Conservation (phyloP, 2,888 invertebrate genomes). For the Willowsia nigromaculata region DNA sequence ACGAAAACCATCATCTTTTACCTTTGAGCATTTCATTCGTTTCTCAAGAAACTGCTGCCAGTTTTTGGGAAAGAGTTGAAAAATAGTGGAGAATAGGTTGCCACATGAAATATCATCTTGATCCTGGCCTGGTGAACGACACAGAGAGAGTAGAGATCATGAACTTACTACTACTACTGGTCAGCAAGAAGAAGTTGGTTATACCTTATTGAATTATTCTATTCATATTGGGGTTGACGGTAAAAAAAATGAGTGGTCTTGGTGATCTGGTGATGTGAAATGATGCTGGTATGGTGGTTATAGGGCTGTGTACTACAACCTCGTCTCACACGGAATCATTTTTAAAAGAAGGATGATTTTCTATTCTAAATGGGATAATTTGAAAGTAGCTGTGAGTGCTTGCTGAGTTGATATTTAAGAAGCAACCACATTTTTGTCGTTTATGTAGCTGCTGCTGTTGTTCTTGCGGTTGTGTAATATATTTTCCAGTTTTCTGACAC, state of each 20-base stretch:
- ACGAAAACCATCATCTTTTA: no score
- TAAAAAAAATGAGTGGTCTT: conserved; percentile 10
- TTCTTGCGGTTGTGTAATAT: conserved; percentile 27
- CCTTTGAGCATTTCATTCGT: no score
- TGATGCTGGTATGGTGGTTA: conserved; percentile 7
- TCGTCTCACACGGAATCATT: not conserved
- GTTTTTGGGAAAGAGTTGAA: conserved; percentile 30
- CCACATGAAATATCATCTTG: conserved; percentile 23
- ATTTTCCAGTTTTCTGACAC: conserved; percentile 54
- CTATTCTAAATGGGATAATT: not conserved
- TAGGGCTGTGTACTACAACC: no score
- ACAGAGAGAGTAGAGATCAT: conserved; percentile 16
- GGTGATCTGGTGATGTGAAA: no score
- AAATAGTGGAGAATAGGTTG: no score
- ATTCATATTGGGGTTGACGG: conserved; percentile 7
- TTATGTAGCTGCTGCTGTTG: not conserved
- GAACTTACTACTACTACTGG: conserved; percentile 11
- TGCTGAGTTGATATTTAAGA: not conserved
- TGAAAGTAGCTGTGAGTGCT: not conserved
- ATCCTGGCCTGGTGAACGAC: not conserved
- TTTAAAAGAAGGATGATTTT: not conserved
- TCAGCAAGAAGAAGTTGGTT: not conserved
- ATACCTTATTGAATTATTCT: not conserved
- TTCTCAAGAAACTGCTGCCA: conserved; percentile 18
- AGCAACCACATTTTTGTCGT: conserved; percentile 42